A percentile compares a stretch with the other conserved stretches of the same genome.
phyloP scores from a whole-genome alignment of 2,888 invertebrate genomes.

The Drosophila aldrichi region DNA sequence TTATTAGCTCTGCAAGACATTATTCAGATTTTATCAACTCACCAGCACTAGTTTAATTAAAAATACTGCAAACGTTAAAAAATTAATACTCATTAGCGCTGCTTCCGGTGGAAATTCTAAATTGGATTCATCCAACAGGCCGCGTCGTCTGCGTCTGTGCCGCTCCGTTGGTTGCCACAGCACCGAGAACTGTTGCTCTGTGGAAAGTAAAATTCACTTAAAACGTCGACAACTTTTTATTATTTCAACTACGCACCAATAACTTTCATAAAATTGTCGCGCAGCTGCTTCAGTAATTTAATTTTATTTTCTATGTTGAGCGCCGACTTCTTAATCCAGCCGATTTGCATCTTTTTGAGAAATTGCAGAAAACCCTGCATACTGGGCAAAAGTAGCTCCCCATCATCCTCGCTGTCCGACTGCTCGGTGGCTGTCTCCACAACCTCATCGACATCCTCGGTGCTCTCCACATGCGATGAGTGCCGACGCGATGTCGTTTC shows the following conservation, averaged over 20 bases:
- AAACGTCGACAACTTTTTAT: slow-evolving; percentile 10
- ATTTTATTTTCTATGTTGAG: slow-evolving; percentile 83
- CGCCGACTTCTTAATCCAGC: slow-evolving; percentile 78
- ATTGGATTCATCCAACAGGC: slow-evolving; percentile 86
- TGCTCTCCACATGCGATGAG: slow-evolving; percentile 35
- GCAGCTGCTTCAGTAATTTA: slow-evolving; percentile 75
- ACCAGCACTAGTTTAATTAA: slow-evolving; percentile 93
- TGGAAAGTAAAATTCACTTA: slow-evolving; percentile 10
- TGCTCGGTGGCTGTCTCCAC: slow-evolving; percentile 43
- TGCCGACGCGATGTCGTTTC: slow-evolving; percentile 70
- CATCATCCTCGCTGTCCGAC: slow-evolving; percentile 13
- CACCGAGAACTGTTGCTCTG: slow-evolving; percentile 86
- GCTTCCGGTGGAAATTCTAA: slow-evolving; percentile 93
- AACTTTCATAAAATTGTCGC: slow-evolving; percentile 87
- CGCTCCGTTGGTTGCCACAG: slow-evolving; percentile 85
- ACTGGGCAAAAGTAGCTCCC: slow-evolving; percentile 69
- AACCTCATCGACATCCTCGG: slow-evolving; percentile 16
- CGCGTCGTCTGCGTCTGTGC: slow-evolving; percentile 76
- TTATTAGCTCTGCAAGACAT: neutral
- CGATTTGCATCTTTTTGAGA: slow-evolving; percentile 79
- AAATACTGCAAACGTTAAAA: slow-evolving; percentile 94
- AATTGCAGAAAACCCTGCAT: slow-evolving; percentile 83
- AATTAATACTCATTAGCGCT: slow-evolving; percentile 93
- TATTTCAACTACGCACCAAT: slow-evolving; percentile 87
- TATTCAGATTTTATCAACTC: slow-evolving; percentile 73